phyloP scores from a whole-genome alignment of 2,888 invertebrate genomes.

The Latrodectus hesperus region DNA sequence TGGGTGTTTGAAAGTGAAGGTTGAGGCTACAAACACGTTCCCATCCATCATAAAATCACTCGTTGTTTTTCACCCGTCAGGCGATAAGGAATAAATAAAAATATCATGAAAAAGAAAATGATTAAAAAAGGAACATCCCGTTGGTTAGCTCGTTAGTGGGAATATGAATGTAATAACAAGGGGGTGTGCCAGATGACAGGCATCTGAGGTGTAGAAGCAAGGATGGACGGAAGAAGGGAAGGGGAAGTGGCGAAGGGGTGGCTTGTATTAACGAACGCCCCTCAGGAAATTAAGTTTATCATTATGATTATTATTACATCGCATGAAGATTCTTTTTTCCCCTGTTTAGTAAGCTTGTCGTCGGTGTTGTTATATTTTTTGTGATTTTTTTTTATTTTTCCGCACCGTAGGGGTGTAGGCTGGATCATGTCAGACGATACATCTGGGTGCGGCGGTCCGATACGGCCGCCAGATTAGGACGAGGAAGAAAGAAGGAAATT shows the following conservation, averaged over 20 bases:
- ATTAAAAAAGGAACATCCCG: constrained; percentile 7
- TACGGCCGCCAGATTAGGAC: neutral
- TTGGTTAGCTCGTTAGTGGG: constrained; percentile 38
- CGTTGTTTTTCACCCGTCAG: neutral
- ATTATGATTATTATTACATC: constrained; percentile 22
- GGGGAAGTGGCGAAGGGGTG: neutral
- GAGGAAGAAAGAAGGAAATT: neutral
- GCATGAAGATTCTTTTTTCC: neutral
- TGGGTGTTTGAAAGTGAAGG: too few species aligned
- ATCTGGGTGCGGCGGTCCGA: neutral
- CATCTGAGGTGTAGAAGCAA: neutral
- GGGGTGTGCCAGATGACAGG: constrained; percentile 38
- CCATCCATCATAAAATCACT: too few species aligned
- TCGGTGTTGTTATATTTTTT: neutral
- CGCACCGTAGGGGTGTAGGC: neutral
- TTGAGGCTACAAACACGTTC: too few species aligned
- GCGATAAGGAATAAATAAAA: constrained; percentile 4
- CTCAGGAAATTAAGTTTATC: constrained; percentile 31
- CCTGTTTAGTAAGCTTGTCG: constrained; percentile 11
- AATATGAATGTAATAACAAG: constrained; percentile 40
- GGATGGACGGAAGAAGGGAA: constrained; percentile 1
- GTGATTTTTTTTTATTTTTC: too few species aligned
- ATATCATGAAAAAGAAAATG: neutral
- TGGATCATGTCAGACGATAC: neutral
- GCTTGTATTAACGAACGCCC: neutral